Base-by-base conservation (phyloP, 1,140 invertebrate genomes). In the Maconellicoccus hirsutus region DNA sequence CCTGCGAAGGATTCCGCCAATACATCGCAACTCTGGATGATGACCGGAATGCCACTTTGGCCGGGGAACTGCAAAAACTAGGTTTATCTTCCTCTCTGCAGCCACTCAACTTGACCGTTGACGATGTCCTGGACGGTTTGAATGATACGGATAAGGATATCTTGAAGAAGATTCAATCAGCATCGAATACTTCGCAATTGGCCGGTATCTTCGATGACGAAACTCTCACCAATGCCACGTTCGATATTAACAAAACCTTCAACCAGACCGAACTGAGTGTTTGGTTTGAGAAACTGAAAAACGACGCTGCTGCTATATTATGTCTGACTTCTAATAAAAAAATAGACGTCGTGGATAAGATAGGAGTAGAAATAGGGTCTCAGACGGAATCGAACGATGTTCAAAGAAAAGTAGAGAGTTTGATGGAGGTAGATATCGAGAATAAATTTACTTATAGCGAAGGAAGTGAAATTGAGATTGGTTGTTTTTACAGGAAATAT, bases 21-120 rank as follows among this genome's bases (percentile, higher is more conserved):
- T 90, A 89, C 78, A 87, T 89, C 75, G 83, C 82, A 1, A 81
- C 83, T 70, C 90, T 88, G 71, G 89, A 92, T 79, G 87, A 89
- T 76, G 89, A 90, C 79, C 78, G 90, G 6, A 91, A 89, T 77
- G 86, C 84, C 69, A 89, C 86, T 0, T 78, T 91, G 19, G 83
- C 89, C 0, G 84, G 83, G 38, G 84, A 88, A 75, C 81, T 89
- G 70, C 74, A 85, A 16, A 84, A 82, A 52, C 10, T 52, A 3
- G 42, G 42, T 16, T 16, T 52, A 3, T 2, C n/a, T 14, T 16
- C 42, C 3, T 16, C 12, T 16, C 3, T 16, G n/a, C 3, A 8
- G 16, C 10, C 12, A 14, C 2, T 19, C 4, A 19, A 52, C 16
- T 3, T 52, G 6, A 52, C 42, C 42, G 2, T 52, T 2, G 42